Evolutionary conservation across 2,888 invertebrate genomes (phyloP).

Genomic region (Andricus quercusramuli): DNA sequence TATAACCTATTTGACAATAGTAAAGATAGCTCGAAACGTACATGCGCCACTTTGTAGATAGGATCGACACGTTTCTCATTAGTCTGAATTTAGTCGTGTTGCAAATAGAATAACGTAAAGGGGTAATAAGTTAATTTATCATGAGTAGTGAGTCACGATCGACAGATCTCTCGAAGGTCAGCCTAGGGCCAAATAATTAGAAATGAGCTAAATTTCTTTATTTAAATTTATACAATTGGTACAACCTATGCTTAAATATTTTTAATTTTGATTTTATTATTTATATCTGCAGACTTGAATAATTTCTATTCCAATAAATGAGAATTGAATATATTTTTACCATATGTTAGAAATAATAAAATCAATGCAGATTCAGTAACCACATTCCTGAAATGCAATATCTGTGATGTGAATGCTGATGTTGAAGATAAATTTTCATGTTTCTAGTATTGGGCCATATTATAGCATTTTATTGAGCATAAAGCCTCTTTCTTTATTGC

Average conservation of each 20-base stretch:
- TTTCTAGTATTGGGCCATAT: conserved; percentile 10
- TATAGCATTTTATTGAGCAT: conserved; percentile 15
- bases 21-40: background rate
- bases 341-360: background rate
- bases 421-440: background rate
- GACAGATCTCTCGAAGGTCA: background rate
- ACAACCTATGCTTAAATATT: background rate
- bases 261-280: background rate
- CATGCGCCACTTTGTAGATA: conserved; percentile 19
- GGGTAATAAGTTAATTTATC: conserved; percentile 11
- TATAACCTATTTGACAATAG: conserved; percentile 7
- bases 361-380: background rate
- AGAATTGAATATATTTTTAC: background rate
- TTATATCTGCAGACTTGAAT: background rate
- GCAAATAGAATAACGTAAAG: conserved; percentile 4
- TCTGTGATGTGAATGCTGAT: background rate
- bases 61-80: conserved; percentile 22
- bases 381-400: conserved; percentile 1
- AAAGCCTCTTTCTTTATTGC: conserved; percentile 15
- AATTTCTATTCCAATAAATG: too few species aligned
- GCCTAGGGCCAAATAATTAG: conserved; percentile 10
- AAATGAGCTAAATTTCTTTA: background rate
- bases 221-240: background rate
- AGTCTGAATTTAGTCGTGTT: conserved; percentile 23
- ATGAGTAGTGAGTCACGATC: conserved; percentile 17